phyloP scores from a whole-genome alignment of 2,888 invertebrate genomes.

The Lasioglossum villosulum region DNA sequence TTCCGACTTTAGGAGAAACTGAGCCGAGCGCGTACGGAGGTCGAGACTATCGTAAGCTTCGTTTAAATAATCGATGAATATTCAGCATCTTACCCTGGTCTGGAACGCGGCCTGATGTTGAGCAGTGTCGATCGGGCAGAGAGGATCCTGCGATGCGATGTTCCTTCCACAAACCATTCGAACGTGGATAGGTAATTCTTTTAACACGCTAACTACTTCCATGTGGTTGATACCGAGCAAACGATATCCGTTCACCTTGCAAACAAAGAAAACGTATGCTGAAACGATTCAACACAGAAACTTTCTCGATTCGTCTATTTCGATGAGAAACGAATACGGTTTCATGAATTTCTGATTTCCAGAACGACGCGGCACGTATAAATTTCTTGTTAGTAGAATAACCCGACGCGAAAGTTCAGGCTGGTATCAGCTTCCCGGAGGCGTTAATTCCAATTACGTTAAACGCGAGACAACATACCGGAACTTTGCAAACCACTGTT shows the following conservation, averaged over 20 bases:
- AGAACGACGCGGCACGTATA: neutral
- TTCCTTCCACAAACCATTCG: constrained; percentile 95
- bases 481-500: constrained; percentile 9
- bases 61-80: neutral
- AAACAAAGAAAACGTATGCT: neutral
- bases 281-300: no score
- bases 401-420: constrained; percentile 1
- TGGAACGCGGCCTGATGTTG: constrained; percentile 89
- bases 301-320: no score
- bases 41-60: neutral
- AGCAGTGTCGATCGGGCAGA: constrained; percentile 88
- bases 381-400: neutral
- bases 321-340: neutral
- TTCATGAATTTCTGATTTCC: neutral
- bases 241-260: constrained; percentile 95
- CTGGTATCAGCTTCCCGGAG: neutral
- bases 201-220: constrained; percentile 97
- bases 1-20: neutral
- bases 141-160: constrained; percentile 85
- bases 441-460: constrained; percentile 21
- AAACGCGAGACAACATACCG: neutral
- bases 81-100: constrained; percentile 86
- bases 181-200: constrained; percentile 95
- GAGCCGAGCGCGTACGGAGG: neutral
- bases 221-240: constrained; percentile 97